Evolutionary conservation across 2,888 invertebrate genomes (phyloP).

Genomic region (Drosophila prostipennis): DNA sequence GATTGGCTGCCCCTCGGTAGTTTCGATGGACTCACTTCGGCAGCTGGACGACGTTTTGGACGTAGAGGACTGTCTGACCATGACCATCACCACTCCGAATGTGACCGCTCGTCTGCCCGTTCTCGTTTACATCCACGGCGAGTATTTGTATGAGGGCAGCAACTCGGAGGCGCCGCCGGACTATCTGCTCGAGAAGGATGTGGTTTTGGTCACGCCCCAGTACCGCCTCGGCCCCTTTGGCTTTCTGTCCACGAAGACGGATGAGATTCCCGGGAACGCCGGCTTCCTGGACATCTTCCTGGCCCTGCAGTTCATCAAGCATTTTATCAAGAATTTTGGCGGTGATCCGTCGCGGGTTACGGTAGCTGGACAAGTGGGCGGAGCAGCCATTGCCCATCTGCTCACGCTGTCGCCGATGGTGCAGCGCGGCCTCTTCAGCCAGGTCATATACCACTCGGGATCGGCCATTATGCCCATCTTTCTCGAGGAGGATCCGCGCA

Average conservation of each 20-base stretch:
- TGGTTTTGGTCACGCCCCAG: conserved; percentile 85
- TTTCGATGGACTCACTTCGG: conserved; percentile 68
- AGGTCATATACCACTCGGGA: conserved; percentile 86
- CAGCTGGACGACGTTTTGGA: conserved; percentile 73
- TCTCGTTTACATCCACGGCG: conserved; percentile 84
- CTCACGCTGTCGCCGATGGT: conserved; percentile 83
- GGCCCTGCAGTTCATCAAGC: conserved; percentile 85
- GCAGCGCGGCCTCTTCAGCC: conserved; percentile 83
- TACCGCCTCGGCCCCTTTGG: conserved; percentile 85
- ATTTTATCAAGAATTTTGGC: conserved; percentile 85
- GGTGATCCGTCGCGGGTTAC: conserved; percentile 85
- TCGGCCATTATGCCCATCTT: conserved; percentile 85
- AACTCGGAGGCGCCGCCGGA: conserved; percentile 83
- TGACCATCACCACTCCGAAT: conserved; percentile 81
- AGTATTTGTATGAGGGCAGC: conserved; percentile 83
- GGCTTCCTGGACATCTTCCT: conserved; percentile 85
- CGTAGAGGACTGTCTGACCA: conserved; percentile 82
- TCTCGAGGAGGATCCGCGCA: conserved; percentile 84
- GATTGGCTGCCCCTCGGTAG: conserved; percentile 82
- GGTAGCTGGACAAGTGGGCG: conserved; percentile 86
- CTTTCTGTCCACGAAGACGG: conserved; percentile 85
- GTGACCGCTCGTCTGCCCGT: conserved; percentile 80
- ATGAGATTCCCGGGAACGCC: conserved; percentile 85
- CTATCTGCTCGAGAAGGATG: conserved; percentile 84
- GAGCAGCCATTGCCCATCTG: conserved; percentile 85